These are phyloP conservation scores for Paramacrobiotus metropolitanus DNA, from an alignment of 1,140 invertebrate species.

Conservation along the genomic window DNA sequence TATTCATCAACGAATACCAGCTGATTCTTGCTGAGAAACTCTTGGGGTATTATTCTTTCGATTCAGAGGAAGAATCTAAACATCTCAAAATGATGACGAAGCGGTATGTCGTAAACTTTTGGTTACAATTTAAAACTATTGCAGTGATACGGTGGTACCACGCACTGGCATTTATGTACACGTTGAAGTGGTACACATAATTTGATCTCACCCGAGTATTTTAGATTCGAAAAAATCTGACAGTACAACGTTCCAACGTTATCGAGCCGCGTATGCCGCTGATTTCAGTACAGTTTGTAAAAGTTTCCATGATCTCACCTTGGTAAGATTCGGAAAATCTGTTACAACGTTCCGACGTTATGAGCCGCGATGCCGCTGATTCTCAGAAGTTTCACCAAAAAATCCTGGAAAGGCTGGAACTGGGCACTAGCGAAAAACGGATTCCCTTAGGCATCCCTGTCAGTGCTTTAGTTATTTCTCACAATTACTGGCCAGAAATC, in stretches of 20 bases:
- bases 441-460: not conserved
- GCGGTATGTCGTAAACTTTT: no score
- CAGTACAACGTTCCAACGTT: no score
- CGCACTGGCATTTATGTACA: no score
- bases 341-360: constrained; percentile 90
- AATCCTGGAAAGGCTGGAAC: constrained; percentile 27
- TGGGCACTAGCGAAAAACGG: not conserved
- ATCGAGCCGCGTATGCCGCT: no score
- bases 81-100: constrained; percentile 86
- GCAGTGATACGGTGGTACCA: no score
- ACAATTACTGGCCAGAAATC: constrained; percentile 2
- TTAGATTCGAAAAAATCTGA: no score
- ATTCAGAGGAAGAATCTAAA: constrained; percentile 72
- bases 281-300: no score
- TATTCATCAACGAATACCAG: constrained; percentile 95
- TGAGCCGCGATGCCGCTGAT: constrained; percentile 85
- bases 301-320: no score
- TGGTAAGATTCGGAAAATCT: no score
- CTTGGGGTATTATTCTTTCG: constrained; percentile 58
- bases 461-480: not conserved
- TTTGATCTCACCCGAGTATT: no score
- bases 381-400: constrained; percentile 52
- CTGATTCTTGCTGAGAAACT: constrained; percentile 76
- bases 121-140: no score
- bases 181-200: no score